Evolutionary conservation across 2,113 vertebrate genomes (phyloP), one percentile per base, ranked within the genome.

Genomic region (Entelurus aequoreus): DNA sequence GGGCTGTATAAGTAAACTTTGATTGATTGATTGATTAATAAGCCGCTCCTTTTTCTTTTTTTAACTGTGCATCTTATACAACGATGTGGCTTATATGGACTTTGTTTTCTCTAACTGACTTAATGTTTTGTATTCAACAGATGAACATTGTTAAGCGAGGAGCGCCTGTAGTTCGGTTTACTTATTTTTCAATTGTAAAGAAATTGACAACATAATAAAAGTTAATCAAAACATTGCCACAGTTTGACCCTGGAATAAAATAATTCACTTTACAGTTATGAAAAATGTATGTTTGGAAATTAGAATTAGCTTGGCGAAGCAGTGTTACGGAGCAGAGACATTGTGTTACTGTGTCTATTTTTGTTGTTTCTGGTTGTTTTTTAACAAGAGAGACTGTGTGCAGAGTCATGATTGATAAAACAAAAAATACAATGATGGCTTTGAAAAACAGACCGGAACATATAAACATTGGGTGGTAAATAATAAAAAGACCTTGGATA

Each of bases 381-480:
- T 6, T n/a, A 37, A n/a, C 38, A 40, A 55, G 40, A 55, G 36
- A 55, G 15, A 38, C 36, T 8, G 16, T 9, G 2, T 15, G 28
- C 3, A 42, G 9, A 8, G 54, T 3, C 37, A 16, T 7, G 5
- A 19, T 6, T 42, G n/a, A 42, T 36, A 10, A 55, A 19, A 19
- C 36, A 40, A 14, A 8, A 42, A 40, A 16, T 59, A 46, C 47
- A 52, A 55, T 40, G 5, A 15, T 40, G n/a, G 8, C n/a, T 38
- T 42, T 9, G 40, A 42, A 40, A 40, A 40, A 40, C 6, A 6
- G 8, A 40, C 40, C 10, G 3, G 2, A 42, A 9, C 8, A 8
- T 48, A 56, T 42, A 19, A 57, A 44, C 40, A 55, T 2, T 46
- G 53, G 9, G 44, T 5, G 8, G 4, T 61, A 61, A 71, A 62